Evolutionary conservation across 2,888 invertebrate species (phyloP), one percentile per base, ranked within the genome.

Genomic region (Anthophora plumipes): DNA sequence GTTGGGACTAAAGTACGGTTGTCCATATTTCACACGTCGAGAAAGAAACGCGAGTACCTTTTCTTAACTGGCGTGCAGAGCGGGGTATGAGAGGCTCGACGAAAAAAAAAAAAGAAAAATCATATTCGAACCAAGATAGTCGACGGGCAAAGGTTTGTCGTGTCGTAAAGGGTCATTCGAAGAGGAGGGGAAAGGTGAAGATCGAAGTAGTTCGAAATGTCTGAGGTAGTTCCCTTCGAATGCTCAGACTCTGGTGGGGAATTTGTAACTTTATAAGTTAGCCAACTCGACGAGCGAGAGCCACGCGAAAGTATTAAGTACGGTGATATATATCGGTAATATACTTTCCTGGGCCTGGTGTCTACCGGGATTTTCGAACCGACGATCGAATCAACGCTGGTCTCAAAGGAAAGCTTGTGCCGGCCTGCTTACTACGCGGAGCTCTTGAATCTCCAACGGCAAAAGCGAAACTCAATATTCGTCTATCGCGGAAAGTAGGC

Each of bases 241-340:
- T 55, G 61, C 70, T 75, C 66, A n/a, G 74, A 61, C 73, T 52
- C 22, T 31, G 31, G 31, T 31, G 46, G 75, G 77, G 81, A 85
- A 86, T 86, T 87, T 83, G 83, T 82, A 85, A 87, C 83, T 87
- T 86, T 80, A 82, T 84, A 86, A 87, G 77, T 85, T 69, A n/a
- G 63, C 41, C 72, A 71, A 77, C 60, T 83, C 75, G 48, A 46
- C 61, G 61, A 22, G 60, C 66, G 73, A 71, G 52, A 69, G 75
- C 57, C 59, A 54, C 64, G 76, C 52, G 72, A 79, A 83, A 84
- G 80, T 86, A 86, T 85, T 82, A 85, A 85, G 83, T 71, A 74
- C 61, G 79, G 48, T 79, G 83, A 87, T 80, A 64, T 83, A 83
- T 85, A 80, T 77, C 67, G 80, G 63, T 74, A 64, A 82, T 85